Evolutionary conservation across 64 coral and sea anemone species (phyloP), one percentile per base, ranked within the genome.

Genomic region (Montipora capricornis): DNA sequence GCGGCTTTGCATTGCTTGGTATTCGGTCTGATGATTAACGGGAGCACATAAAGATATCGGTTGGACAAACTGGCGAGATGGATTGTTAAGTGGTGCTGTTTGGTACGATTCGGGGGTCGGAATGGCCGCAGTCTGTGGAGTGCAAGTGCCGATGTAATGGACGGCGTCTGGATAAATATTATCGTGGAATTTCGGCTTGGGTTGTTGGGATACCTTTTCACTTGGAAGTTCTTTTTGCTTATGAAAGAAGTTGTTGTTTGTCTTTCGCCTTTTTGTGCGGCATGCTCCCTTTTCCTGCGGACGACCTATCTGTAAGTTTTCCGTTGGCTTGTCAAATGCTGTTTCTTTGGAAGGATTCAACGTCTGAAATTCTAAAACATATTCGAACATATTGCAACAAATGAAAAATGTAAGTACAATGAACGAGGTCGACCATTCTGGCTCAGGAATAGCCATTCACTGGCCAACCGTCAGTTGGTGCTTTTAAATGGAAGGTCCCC

Each of bases 321-420:
- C 61, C 16, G 66, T 68, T 13, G 81, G 81, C 60, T 83, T 76
- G 53, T 75, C 45, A 13, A 75, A 45, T 16, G 75, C 80, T 92
- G 29, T 37, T 47, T 79, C 60, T 3, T 68, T 24, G 2, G 77
- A 90, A 20, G 74, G 64, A 11, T 3, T 8, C 17, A 90, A 88
- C 17, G 86, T 24, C 13, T 46, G 49, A 12, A 44, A 53, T 14
- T 60, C 53, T 88, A 17, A 58, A 52, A 88, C 53, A 57, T 11
- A 11, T 57, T 57, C 6, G 53, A 57, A 57, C 0, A 57, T 57
- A 11, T 57, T 57, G 53, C 0, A 11, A 11, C 53, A 57, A 57
- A 57, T 57, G 11, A 6, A 57, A 11, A 57, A 57, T 57, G 53
- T 57, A 57, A 37, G 37, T 37, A 37, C 37, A 37, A 37, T 37